A percentile compares a stretch with the other conserved stretches of the same genome.
Evolutionary conservation across 64 coral and sea anemone genomes (phyloP).

Genomic region (Orbicella faveolata): DNA sequence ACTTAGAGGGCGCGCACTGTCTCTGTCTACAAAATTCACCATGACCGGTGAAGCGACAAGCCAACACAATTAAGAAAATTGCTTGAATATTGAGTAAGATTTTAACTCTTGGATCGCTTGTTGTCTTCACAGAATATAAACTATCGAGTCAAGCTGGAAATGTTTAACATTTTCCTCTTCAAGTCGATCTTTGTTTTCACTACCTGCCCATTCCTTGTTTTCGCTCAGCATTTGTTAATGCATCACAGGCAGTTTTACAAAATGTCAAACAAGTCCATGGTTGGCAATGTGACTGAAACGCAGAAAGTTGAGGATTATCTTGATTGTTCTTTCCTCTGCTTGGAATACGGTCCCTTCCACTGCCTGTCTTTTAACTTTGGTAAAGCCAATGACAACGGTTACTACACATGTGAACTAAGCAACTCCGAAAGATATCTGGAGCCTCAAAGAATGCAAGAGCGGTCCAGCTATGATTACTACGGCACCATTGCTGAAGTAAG

Average conservation of each 20-base stretch:
- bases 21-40: too few species aligned
- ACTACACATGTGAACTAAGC: constrained; percentile 2
- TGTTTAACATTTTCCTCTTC: neutral
- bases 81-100: too few species aligned
- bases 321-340: neutral
- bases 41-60: too few species aligned
- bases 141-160: neutral
- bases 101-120: neutral
- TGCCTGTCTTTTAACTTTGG: constrained; percentile 1
- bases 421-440: neutral
- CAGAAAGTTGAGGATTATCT: neutral
- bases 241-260: neutral
- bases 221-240: neutral
- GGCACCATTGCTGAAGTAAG: neutral
- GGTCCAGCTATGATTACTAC: neutral
- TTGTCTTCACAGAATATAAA: neutral
- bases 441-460: neutral
- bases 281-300: neutral
- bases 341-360: neutral
- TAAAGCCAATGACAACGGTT: neutral
- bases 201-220: neutral
- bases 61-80: too few species aligned
- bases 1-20: too few species aligned
- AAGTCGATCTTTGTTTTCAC: neutral
- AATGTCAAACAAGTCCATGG: neutral